Evolutionary conservation across 2,888 invertebrate species (phyloP), one percentile per base, ranked within the genome.

Genomic region (Masnerella sp.): DNA sequence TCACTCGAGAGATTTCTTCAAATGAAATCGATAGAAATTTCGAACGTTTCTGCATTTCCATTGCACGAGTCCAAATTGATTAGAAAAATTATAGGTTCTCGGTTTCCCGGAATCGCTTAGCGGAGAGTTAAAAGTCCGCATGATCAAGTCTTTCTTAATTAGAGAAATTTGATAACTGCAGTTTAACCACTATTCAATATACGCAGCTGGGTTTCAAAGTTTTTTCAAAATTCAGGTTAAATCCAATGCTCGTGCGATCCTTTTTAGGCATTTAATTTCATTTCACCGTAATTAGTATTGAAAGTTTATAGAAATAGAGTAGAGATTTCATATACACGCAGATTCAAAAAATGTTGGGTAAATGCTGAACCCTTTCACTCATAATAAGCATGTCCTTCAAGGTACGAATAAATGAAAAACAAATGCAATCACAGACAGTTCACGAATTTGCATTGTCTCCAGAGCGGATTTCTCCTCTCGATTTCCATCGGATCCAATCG

Each of bases 371-470:
- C 28, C 28, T 28, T 28, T 28, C n/a, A 11, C 4, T 1, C 12
- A 12, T 5, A 5, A 12, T 2, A 9, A 11, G 14, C 14, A 12
- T 12, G 14, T 36, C 12, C 2, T 3, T 36, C 36, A 9, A 9
- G 40, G n/a, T 9, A 2, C 5, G 28, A 8, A 9, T 11, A 17
- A 47, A 1, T 12, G 30, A 40, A 45, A 30, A 43, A 51, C 34
- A 51, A 40, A 38, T 20, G 22, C 38, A n/a, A 36, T 34, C 28
- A 14, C 47, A 14, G 20, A 51, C 64, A 36, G 30, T 65, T 54
- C 22, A 54, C 42, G 32, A 67, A 67, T 67, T 47, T 49, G 42
- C 67, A 58, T 58, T 58, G 67, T 67, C 49, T 42, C 42, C 58
- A 42, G 42, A 58, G 25, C 49, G 42, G 28, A 51, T 67, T 67